Evolutionary conservation across 1,140 invertebrate species (phyloP), one percentile per base, ranked within the genome.

Genomic region (Lanistes nyassanus): DNA sequence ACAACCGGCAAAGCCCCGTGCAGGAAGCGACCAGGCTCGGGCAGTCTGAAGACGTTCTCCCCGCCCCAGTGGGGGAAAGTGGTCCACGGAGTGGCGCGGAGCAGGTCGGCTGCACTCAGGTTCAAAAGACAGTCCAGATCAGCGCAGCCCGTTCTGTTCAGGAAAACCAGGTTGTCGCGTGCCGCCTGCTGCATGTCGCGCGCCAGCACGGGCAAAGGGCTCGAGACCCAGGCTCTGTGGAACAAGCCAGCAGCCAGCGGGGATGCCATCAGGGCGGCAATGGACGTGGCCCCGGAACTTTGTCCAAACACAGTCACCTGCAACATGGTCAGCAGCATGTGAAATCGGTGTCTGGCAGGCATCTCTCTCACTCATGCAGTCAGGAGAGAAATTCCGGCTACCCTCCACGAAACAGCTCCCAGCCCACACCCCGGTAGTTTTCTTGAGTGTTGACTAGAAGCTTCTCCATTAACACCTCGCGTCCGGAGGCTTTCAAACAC

Each of bases 221-320:
- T 83, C 21, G 80, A 75, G 21, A 85, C 64, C 85, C 83, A 85
- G 21, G 83, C 83, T 47, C 76, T 79, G 37, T 85, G 82, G 72
- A 86, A 86, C 16, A 85, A 71, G 16, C 79, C 83, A 23, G 65
- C 56, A 64, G 81, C 72, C 6, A 72, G 42, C 13, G 81, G 80
- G 0, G 82, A 85, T 7, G 80, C 60, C 58, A 87, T 64, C 26
- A 86, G 68, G 21, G 80, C 83, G 34, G 80, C 74, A n/a, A 85
- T 81, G 34, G 78, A 79, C 9, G 85, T 83, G 16, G 77, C 84
- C 29, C 85, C 85, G 9, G 84, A 83, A 53, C 84, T 82, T 36
- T 85, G 81, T 7, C 84, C 85, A 73, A 84, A 84, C 53, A 87
- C 72, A 13, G 85, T 86, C 4, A 87, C 80, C 83, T 83, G 71